Conservation (phyloP, 2,113 vertebrate genomes). For the Rallus limicola region DNA sequence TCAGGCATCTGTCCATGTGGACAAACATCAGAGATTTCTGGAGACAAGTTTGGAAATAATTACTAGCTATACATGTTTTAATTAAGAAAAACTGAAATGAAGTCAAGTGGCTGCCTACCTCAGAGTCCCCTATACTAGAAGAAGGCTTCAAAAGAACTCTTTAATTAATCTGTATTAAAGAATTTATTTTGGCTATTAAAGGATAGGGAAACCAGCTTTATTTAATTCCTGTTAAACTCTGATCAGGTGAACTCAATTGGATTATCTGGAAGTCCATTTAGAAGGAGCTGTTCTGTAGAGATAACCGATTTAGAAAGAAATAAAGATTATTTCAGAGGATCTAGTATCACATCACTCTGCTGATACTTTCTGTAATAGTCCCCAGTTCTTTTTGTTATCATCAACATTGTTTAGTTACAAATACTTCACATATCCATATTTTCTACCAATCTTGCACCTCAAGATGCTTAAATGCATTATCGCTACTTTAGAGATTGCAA, state of each 20-base stretch:
- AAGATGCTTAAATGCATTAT: not conserved
- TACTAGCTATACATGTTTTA: not conserved
- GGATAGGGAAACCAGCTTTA: not conserved
- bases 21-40: not conserved
- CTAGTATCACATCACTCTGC: not conserved
- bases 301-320: not conserved
- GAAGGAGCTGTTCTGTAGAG: not conserved
- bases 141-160: not conserved
- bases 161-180: not conserved
- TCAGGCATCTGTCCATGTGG: not conserved
- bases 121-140: not conserved
- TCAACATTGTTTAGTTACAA: not conserved
- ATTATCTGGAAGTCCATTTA: not conserved
- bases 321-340: not conserved
- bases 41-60: not conserved
- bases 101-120: not conserved
- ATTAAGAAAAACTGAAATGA: not conserved
- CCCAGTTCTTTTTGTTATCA: not conserved
- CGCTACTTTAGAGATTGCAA: not conserved
- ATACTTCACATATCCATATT: not conserved
- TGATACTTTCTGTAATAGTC: not conserved
- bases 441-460: not conserved
- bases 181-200: not conserved
- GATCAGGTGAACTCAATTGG: not conserved
- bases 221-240: not conserved